Conservation (phyloP, 2,888 invertebrate species). For the Amblyteles armatorius region DNA sequence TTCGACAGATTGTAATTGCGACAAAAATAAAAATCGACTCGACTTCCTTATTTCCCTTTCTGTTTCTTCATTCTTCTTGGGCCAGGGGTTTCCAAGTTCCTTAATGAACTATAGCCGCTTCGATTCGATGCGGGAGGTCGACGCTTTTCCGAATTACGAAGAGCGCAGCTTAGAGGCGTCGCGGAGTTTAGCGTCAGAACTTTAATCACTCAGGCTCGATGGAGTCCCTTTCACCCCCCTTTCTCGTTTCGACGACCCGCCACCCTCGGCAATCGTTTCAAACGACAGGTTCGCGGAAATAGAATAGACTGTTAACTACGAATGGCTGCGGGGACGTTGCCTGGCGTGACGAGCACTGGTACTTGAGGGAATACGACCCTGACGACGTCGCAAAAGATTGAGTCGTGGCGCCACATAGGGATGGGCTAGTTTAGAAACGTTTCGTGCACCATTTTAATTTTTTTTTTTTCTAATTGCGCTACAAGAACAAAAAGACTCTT, state of each 20-base stretch:
- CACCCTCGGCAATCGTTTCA: conserved; percentile 10
- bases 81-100: not conserved
- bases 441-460: not conserved
- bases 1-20: too few species aligned
- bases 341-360: conserved; percentile 1
- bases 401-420: not conserved
- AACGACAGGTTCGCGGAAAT: conserved; percentile 23
- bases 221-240: not conserved
- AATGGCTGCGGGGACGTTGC: conserved; percentile 2
- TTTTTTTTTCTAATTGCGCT: not conserved
- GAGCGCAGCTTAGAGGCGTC: conserved; percentile 7
- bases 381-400: not conserved
- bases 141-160: conserved; percentile 26
- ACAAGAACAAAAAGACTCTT: not conserved
- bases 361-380: conserved; percentile 21
- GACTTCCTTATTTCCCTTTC: not conserved
- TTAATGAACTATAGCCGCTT: conserved; percentile 19
- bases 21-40: not conserved
- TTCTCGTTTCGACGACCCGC: not conserved
- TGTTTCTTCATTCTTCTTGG: not conserved
- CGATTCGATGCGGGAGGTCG: not conserved
- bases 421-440: not conserved
- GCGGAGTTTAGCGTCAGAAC: conserved; percentile 9
- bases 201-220: conserved; percentile 19
- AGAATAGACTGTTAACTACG: conserved; percentile 20